Evolutionary conservation across 2,888 invertebrate species (phyloP).

Genomic region (Melitaea athalia): DNA sequence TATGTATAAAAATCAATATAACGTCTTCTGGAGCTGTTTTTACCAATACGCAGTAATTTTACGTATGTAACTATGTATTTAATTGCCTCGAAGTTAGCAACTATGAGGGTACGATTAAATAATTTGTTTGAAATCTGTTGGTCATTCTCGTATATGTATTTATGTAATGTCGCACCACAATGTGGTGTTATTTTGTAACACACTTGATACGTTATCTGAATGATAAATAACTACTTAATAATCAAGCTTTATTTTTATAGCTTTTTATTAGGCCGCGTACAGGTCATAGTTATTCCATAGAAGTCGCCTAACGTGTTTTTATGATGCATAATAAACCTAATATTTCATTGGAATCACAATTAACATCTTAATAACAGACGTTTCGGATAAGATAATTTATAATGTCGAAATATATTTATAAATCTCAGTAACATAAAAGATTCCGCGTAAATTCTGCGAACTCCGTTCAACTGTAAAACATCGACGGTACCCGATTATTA

Average conservation of each 20-base stretch:
- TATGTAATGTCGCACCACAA: neutral
- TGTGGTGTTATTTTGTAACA: neutral
- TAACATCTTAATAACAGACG: neutral
- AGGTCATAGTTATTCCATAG: neutral
- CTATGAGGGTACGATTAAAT: neutral
- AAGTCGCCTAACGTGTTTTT: slow-evolving; percentile 1
- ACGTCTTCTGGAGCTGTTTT: too few species aligned
- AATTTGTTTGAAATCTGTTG: neutral
- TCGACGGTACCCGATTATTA: slow-evolving; percentile 16
- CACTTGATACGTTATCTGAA: neutral
- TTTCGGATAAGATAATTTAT: slow-evolving; percentile 9
- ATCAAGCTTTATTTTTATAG: neutral
- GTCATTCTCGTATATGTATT: neutral
- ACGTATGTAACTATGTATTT: too few species aligned
- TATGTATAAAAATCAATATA: too few species aligned
- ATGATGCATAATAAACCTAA: neutral
- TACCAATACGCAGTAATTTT: too few species aligned
- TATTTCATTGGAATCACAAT: neutral
- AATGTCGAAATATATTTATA: slow-evolving; percentile 12
- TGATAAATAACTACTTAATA: neutral
- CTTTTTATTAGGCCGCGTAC: neutral
- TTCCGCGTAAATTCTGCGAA: slow-evolving; percentile 23
- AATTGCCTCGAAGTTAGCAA: neutral
- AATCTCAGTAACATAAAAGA: slow-evolving; percentile 17
- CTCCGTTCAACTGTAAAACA: slow-evolving; percentile 16